Percentiles rank a stretch among this genome's conserved stretches.
These are phyloP conservation scores for Tauraco hartlaubi DNA, from an alignment of 2,797 vertebrate species.

Conservation along the genomic window DNA sequence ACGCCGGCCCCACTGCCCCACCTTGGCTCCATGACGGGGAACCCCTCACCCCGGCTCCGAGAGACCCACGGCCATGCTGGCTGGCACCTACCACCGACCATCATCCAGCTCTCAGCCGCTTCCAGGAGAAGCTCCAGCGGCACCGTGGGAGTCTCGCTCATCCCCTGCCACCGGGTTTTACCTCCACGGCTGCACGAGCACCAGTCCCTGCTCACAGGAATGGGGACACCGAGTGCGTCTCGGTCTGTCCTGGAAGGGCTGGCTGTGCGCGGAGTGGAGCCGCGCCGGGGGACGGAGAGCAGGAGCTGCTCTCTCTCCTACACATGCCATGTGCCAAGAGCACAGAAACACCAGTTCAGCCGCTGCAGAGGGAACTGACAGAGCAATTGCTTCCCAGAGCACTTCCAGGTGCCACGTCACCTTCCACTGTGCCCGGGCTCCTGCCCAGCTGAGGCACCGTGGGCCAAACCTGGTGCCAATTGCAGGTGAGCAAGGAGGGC, in stretches of 20 bases:
- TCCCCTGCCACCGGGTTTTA: conserved; percentile 17
- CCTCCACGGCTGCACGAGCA: background rate
- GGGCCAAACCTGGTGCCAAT: background rate
- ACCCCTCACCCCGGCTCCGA: rapidly evolving
- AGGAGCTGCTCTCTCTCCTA: background rate
- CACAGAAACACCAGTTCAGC: background rate
- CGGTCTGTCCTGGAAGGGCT: background rate
- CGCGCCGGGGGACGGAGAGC: rapidly evolving
- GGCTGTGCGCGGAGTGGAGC: background rate
- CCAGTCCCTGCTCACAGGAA: conserved; percentile 19
- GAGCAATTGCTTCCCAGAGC: background rate
- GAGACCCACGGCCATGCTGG: background rate
- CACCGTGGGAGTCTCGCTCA: background rate
- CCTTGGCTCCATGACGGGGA: rapidly evolving
- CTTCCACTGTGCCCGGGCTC: background rate
- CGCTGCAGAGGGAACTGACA: background rate
- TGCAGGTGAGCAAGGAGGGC: background rate
- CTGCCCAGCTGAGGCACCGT: background rate
- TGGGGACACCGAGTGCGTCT: background rate
- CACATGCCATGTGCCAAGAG: background rate
- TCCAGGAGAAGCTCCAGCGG: background rate
- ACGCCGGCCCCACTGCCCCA: rapidly evolving
- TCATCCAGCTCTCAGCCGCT: background rate
- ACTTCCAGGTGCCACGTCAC: too few relatives aligned
- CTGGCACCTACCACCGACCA: rapidly evolving